Conservation (phyloP, 2,113 vertebrate genomes). For the Nyctereutes procyonoides region DNA sequence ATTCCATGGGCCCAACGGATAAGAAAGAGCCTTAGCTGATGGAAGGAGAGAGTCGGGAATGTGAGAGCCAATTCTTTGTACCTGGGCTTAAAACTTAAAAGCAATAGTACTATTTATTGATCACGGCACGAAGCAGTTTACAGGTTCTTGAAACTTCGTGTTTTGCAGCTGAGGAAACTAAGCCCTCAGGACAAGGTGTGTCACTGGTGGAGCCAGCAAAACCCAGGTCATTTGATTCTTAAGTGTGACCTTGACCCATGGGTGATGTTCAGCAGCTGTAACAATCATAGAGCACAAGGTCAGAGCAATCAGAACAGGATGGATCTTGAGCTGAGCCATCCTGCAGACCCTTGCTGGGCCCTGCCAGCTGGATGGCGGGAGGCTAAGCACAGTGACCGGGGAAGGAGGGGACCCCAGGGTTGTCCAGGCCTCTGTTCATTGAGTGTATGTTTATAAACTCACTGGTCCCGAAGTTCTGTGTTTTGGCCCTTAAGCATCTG, state of each 20-base stretch:
- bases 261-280: not conserved
- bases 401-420: not conserved
- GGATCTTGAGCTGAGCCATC: not conserved
- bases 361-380: not conserved
- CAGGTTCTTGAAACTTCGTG: not conserved
- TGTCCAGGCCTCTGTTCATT: not conserved
- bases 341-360: not conserved
- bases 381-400: accelerated
- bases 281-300: not conserved
- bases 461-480: not conserved
- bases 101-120: not conserved
- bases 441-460: not conserved
- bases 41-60: not conserved
- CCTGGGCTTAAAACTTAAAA: not conserved
- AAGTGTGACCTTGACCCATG: not conserved
- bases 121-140: not conserved
- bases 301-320: not conserved
- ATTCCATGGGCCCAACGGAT: not conserved
- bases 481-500: not conserved
- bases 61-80: not conserved
- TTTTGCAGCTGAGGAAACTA: not conserved
- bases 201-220: not conserved
- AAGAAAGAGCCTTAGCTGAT: not conserved
- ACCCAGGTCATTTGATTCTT: not conserved
- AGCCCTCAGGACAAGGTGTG: not conserved